Evolutionary conservation across 2,888 invertebrate species (phyloP), one percentile per base, ranked within the genome.

Genomic region (Odontothrips loti): DNA sequence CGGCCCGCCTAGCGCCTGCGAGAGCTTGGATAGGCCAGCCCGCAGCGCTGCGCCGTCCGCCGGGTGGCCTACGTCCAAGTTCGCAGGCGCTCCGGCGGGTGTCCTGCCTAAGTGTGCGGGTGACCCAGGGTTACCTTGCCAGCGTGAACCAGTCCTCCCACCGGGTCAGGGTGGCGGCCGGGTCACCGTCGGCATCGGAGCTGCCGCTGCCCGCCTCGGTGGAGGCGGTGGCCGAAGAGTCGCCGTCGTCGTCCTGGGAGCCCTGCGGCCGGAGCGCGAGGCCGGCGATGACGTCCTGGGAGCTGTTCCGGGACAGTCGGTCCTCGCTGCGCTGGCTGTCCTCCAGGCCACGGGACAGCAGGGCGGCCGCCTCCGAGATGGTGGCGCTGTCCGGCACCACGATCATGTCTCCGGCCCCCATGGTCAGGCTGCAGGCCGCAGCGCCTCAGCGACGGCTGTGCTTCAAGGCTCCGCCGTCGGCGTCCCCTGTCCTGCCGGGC

Each of bases 141-240:
- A 75, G 68, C 23, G 68, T 75, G 68, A 75, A 75, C 68, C 68
- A 75, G 68, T 75, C 68, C 68, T 75, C 68, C 68, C 68, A 75
- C 23, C 68, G 68, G 8, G 68, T 75, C 23, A 75, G 27, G 27
- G 68, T 75, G 68, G 68, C 68, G 23, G 68, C 68, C 27, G 68
- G 23, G 12, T 75, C 68, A 11, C 8, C 68, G 8, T 75, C 68
- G 11, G 23, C 9, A 8, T 23, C 68, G 27, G 23, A 12, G 68
- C 27, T 2, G 68, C 11, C 27, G 68, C 23, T 27, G 68, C 23
- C 68, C 68, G n/a, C 68, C 23, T n/a, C 27, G 68, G 68, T 23
- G 23, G 68, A 58, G 58, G 58, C 10, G 58, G 58, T 20, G 20
- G 58, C 10, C 51, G 51, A 51, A 11, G 58, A 58, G 15, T 11